phyloP scores from a whole-genome alignment of 2,888 invertebrate species.

The Eristalis pertinax region DNA sequence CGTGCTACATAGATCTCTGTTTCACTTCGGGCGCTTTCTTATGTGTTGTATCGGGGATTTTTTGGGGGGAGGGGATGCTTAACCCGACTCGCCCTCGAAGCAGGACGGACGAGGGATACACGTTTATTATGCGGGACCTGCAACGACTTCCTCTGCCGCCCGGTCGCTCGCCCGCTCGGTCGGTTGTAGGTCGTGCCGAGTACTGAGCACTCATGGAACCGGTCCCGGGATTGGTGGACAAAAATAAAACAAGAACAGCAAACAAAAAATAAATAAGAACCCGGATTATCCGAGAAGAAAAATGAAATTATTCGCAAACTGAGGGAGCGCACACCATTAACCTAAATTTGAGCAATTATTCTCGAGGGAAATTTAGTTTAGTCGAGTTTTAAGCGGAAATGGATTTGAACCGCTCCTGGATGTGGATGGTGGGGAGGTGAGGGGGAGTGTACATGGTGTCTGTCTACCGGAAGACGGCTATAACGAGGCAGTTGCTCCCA shows the following conservation, averaged over 20 bases:
- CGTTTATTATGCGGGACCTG: constrained; percentile 63
- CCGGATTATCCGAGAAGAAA: constrained; percentile 53
- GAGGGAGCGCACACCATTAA: constrained; percentile 64
- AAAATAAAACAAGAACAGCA: background rate
- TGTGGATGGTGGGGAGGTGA: background rate
- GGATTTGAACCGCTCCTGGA: constrained; percentile 3
- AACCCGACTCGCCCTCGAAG: background rate
- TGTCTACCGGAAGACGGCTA: constrained; percentile 26
- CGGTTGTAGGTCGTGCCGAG: constrained; percentile 10
- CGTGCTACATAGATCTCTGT: constrained; percentile 66
- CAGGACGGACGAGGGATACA: constrained; percentile 28
- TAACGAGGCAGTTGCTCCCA: constrained; percentile 34
- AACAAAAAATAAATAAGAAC: background rate
- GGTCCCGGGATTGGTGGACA: constrained; percentile 2
- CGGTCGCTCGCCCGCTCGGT: constrained; percentile 9
- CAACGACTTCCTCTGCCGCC: constrained; percentile 33
- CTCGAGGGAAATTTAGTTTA: constrained; percentile 54
- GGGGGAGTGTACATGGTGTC: background rate
- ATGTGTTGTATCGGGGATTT: constrained; percentile 43
- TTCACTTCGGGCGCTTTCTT: constrained; percentile 64
- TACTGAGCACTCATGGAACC: background rate
- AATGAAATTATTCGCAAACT: constrained; percentile 64
- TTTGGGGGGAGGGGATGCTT: constrained; percentile 14
- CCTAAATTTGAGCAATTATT: constrained; percentile 71
- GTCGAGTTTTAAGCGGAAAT: constrained; percentile 55